Evolutionary conservation across 2,888 invertebrate genomes (phyloP), one percentile per base, ranked within the genome.

Genomic region (Zygaena filipendulae): DNA sequence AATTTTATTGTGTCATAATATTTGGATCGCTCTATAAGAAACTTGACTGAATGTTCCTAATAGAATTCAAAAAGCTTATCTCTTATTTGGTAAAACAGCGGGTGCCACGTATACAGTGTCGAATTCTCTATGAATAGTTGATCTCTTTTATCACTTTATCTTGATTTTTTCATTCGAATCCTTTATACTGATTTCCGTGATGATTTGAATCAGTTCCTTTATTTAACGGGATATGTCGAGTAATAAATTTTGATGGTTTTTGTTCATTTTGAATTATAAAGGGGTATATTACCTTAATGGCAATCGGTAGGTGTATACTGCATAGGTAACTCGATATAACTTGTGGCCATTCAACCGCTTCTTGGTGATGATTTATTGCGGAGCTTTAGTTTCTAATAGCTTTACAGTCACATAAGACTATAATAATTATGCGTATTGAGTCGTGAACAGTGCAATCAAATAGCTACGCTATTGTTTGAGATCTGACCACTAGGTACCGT

Each of bases 1-100:
- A n/a, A n/a, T n/a, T n/a, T n/a, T n/a, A n/a, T n/a, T n/a, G 55
- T 66, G 72, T 75, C 75, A 75, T 59, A 75, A 77, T 68, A 77
- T 79, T 72, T 71, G 62, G 60, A n/a, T 49, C 52, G 48, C 37
- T 49, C 58, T 52, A 58, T 67, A 66, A 61, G 56, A 46, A 63
- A 52, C 47, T 53, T 57, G 56, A 49, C 60, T 57, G n/a, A n/a
- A n/a, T n/a, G n/a, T n/a, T n/a, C n/a, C n/a, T n/a, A n/a, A n/a
- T n/a, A n/a, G n/a, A n/a, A n/a, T 57, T 48, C 47, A 63, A 59
- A 60, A 51, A 56, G 50, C 62, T 75, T 72, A 75, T 72, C 69
- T 66, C 52, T 50, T 64, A 67, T 74, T 66, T 72, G 71, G 74
- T 72, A 75, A 77, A 75, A 61, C 75, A 70, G 69, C 71, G 75